phyloP scores from a whole-genome alignment of 1,140 invertebrate species.

The Philopotamus ludificatus region DNA sequence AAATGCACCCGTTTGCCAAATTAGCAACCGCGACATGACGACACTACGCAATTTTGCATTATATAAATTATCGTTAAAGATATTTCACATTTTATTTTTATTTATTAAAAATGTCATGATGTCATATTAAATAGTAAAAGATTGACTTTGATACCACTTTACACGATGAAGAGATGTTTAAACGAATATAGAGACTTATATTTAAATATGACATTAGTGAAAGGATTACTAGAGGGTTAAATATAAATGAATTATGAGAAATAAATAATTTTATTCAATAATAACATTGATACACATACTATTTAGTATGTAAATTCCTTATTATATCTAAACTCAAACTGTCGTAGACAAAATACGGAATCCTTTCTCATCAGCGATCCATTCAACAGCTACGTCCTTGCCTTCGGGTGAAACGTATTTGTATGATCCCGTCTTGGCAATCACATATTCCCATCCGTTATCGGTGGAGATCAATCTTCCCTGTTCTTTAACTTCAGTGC shows the following conservation, averaged over 20 bases:
- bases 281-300: background rate
- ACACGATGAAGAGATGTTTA: no score
- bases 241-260: no score
- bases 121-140: no score
- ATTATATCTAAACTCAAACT: conserved; percentile 12
- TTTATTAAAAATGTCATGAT: background rate
- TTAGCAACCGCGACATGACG: background rate
- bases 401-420: conserved; percentile 56
- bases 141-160: no score
- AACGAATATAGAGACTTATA: no score
- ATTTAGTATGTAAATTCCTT: background rate
- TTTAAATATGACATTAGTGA: no score
- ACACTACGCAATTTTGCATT: background rate
- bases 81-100: background rate
- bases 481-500: conserved; percentile 43
- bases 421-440: conserved; percentile 49
- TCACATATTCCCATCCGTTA: conserved; percentile 46
- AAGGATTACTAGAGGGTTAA: no score
- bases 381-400: conserved; percentile 48
- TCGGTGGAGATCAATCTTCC: conserved; percentile 44
- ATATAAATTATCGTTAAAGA: background rate
- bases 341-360: conserved; percentile 44
- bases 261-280: no score
- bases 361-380: conserved; percentile 56
- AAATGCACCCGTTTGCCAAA: background rate